phyloP scores from a whole-genome alignment of 2,113 vertebrate species.

The Phasianus colchicus region DNA sequence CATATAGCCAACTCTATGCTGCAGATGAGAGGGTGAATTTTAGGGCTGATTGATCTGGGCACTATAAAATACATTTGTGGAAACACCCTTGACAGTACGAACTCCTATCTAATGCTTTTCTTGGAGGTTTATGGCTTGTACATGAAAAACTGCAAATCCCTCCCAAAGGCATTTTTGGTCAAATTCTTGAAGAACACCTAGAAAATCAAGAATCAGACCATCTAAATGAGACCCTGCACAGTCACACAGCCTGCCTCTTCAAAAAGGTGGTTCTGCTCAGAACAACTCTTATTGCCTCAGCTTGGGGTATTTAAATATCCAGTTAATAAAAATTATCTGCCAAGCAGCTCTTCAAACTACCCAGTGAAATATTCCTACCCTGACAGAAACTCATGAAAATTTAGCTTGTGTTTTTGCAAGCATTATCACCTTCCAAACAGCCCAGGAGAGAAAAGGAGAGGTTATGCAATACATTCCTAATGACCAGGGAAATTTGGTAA shows the following conservation, averaged over 20 bases:
- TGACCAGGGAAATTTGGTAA: background rate
- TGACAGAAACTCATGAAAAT: background rate
- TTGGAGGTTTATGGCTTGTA: background rate
- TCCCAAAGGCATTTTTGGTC: slow-evolving; percentile 23
- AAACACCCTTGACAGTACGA: background rate
- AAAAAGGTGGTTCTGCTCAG: background rate
- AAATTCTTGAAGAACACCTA: background rate
- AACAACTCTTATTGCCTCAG: background rate
- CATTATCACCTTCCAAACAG: background rate
- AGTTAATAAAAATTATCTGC: background rate
- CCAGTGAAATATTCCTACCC: background rate
- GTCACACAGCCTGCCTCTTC: background rate
- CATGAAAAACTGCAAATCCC: background rate
- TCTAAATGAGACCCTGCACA: background rate
- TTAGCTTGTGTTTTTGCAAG: background rate
- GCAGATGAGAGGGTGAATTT: background rate
- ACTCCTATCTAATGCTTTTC: background rate
- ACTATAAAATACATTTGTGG: background rate
- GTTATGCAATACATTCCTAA: background rate
- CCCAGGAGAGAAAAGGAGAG: background rate
- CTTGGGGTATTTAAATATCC: background rate
- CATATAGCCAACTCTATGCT: background rate
- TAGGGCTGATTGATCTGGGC: background rate
- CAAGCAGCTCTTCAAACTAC: background rate
- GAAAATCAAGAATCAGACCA: background rate